Conservation (phyloP, 1,140 invertebrate species). For the Geopemphigus sp. region DNA sequence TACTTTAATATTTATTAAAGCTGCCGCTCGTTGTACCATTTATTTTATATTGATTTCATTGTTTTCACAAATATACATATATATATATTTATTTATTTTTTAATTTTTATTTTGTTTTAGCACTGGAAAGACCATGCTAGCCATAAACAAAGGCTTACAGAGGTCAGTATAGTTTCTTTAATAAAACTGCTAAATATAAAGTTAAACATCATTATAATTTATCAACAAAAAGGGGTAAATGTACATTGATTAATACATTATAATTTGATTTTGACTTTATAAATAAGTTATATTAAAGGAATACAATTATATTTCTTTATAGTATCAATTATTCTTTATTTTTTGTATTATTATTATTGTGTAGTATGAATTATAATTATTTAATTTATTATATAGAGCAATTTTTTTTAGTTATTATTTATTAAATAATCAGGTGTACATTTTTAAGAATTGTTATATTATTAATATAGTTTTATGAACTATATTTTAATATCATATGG, state of each 20-base stretch:
- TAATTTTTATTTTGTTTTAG: slow-evolving; percentile 67
- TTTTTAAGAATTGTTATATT: neutral
- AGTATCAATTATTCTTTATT: neutral
- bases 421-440: no score
- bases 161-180: slow-evolving; percentile 65
- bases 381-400: neutral
- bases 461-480: no score
- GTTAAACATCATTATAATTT: neutral
- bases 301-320: neutral
- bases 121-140: slow-evolving; percentile 78
- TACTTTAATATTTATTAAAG: slow-evolving; percentile 12
- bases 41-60: slow-evolving; percentile 22
- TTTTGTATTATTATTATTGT: neutral
- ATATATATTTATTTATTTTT: slow-evolving; percentile 58
- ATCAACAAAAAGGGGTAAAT: neutral
- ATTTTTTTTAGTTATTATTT: neutral
- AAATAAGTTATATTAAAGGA: neutral
- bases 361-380: neutral
- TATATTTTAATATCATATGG: no score
- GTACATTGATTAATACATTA: neutral
- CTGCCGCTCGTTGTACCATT: slow-evolving; percentile 38
- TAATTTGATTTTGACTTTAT: no score
- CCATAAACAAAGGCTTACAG: slow-evolving; percentile 85
- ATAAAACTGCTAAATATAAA: neutral
- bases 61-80: slow-evolving; percentile 40